Base-by-base conservation (phyloP, 92 coral and sea anemone species). In the Zoanthus sociatus region DNA sequence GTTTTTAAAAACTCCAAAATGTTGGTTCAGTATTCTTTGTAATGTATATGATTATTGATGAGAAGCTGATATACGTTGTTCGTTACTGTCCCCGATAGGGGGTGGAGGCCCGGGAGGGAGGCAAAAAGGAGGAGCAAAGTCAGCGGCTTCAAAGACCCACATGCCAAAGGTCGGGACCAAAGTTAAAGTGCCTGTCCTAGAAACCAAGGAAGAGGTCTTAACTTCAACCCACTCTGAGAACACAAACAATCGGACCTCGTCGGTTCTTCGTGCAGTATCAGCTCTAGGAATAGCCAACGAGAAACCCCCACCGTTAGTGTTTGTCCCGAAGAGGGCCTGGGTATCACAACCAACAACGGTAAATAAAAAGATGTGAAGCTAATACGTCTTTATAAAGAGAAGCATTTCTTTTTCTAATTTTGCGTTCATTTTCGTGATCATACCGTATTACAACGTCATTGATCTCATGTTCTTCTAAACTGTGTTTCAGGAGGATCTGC, bases 231-330 rank as follows among this genome's bases (percentile, higher is more conserved):
- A 83, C 48, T 75, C 93, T n/a, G 94, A 87, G 12, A 83, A 83
- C 4, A 61, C 96, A 18, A 53, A 76, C 45, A 90, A 91, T 9
- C 98, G 96, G 21, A 97, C 95, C 87, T 97, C 99, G n/a, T 97
- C 99, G 21, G 99, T 97, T 9, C 90, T 97, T 58, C 98, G 99
- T 6, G 99, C 99, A 3, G 99, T 98, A 30, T 97, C 99, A 67
- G 99, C 99, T 8, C 90, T 97, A 5, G 99, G 99, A 10, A 95
- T 97, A 68, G 89, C 92, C 12, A 94, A 94, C 78, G 99, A 97
- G 85, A 95, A 94, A 79, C 99, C 95, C 0, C 88, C 92, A 67
- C 94, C 98, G 18, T 89, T 97, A 71, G 89, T 93, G 50, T 97
- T 93, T 71, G 92, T 92, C n/a, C 99, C 99, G 0, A 90, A 94